Percentiles rank a stretch among this genome's conserved stretches.
Conservation (phyloP, 2,797 vertebrate species). For the Ctenochaetus hawaiiensis region DNA sequence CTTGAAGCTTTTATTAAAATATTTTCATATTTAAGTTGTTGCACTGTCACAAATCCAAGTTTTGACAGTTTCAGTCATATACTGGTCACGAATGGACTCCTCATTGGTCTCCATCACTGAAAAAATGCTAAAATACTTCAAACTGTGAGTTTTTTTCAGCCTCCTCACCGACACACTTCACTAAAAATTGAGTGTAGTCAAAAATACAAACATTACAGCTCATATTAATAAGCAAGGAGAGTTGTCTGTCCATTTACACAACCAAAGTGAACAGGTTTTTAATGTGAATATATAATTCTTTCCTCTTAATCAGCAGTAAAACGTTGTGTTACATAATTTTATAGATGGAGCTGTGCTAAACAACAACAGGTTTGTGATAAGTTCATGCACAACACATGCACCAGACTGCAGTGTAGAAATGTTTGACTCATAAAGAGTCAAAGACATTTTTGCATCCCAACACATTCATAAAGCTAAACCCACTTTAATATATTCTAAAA, state of each 20-base stretch:
- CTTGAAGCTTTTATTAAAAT: conserved; percentile 8
- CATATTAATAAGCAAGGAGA: conserved; percentile 14
- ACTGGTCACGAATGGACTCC: conserved; percentile 10
- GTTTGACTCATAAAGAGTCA: neutral
- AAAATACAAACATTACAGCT: conserved; percentile 11
- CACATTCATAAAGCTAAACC: neutral
- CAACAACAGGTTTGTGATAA: neutral
- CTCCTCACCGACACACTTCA: conserved; percentile 12
- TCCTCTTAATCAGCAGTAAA: neutral
- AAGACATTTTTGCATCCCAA: neutral
- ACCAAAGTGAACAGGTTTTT: conserved; percentile 9
- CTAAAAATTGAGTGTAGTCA: neutral
- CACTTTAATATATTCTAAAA: neutral
- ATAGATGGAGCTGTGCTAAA: neutral
- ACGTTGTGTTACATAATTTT: neutral
- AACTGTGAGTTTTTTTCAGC: neutral
- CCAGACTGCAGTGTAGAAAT: neutral
- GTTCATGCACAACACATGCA: neutral
- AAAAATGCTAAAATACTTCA: conserved; percentile 18
- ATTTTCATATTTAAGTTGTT: conserved; percentile 1
- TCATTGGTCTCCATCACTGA: conserved; percentile 38
- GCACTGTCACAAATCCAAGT: neutral
- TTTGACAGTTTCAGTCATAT: conserved; percentile 1
- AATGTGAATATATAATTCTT: neutral
- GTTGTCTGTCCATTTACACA: neutral